phyloP scores from a whole-genome alignment of 2,888 invertebrate species.

The Dusona sp. region DNA sequence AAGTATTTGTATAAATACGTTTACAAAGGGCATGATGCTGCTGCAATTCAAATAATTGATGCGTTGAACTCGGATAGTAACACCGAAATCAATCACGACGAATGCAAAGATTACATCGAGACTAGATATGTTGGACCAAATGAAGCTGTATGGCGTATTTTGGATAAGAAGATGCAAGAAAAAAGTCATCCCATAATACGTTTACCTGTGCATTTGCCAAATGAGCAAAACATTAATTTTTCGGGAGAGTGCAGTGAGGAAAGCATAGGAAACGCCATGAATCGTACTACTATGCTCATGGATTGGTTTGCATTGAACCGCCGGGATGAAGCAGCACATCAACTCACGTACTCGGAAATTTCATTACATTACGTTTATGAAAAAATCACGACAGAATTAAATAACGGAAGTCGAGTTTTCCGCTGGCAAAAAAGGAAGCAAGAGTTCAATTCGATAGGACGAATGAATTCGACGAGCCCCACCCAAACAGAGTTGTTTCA shows the following conservation, averaged over 20 bases:
- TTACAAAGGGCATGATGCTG: conserved; percentile 63
- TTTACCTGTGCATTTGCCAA: conserved; percentile 8
- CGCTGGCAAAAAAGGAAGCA: too few species aligned
- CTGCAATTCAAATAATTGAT: conserved; percentile 66
- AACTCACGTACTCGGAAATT: conserved; percentile 51
- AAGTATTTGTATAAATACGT: conserved; percentile 73
- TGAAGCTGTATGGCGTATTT: conserved; percentile 33
- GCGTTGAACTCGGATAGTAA: conserved; percentile 24
- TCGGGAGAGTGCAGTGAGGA: conserved; percentile 27
- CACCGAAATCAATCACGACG: conserved; percentile 30
- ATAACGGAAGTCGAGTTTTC: too few species aligned
- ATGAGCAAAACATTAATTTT: conserved; percentile 32
- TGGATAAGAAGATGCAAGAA: conserved; percentile 36
- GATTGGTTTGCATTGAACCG: conserved; percentile 47
- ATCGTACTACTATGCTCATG: conserved; percentile 31
- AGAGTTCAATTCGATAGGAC: conserved; percentile 64
- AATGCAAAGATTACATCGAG: conserved; percentile 56
- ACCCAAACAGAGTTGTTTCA: conserved; percentile 74
- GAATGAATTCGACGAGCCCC: conserved; percentile 75
- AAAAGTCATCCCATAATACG: conserved; percentile 47
- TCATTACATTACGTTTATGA: conserved; percentile 55
- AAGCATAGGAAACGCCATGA: conserved; percentile 24
- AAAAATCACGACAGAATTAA: conserved; percentile 27
- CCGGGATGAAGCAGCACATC: conserved; percentile 37
- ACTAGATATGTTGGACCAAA: conserved; percentile 64